These are phyloP conservation scores for Tamias sibiricus DNA, from an alignment of 2,113 vertebrate species.

Conservation along the genomic window DNA sequence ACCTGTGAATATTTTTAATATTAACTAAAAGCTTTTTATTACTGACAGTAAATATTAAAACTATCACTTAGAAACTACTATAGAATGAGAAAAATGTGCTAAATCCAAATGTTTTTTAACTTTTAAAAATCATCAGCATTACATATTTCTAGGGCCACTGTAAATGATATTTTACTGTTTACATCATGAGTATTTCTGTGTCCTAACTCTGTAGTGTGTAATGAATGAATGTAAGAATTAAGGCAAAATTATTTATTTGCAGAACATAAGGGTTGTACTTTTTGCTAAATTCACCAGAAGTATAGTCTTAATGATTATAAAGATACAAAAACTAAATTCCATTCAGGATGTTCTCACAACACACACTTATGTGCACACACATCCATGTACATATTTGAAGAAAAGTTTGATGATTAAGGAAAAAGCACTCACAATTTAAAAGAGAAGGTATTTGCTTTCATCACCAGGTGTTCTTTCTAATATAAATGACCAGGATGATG, in stretches of 20 bases:
- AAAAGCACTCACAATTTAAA: constrained; percentile 85
- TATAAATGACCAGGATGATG: constrained; percentile 97
- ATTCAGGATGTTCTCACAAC: constrained; percentile 76
- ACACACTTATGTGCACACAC: neutral
- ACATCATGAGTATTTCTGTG: constrained; percentile 70
- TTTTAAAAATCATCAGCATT: constrained; percentile 56
- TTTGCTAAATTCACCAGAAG: constrained; percentile 78
- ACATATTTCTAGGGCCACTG: constrained; percentile 67
- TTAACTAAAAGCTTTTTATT: constrained; percentile 54
- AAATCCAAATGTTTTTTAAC: constrained; percentile 52
- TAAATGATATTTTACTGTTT: constrained; percentile 80
- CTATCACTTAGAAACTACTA: constrained; percentile 46
- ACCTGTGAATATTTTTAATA: constrained; percentile 50
- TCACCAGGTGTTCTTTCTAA: constrained; percentile 95
- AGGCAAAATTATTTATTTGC: constrained; percentile 82
- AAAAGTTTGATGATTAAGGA: constrained; percentile 86
- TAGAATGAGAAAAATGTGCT: constrained; percentile 52
- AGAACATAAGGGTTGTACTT: constrained; percentile 76
- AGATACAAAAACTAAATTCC: constrained; percentile 84
- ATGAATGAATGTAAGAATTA: constrained; percentile 82
- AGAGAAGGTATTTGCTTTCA: constrained; percentile 91
- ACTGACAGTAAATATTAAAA: constrained; percentile 34
- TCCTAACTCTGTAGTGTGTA: constrained; percentile 75
- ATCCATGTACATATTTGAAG: constrained; percentile 84
- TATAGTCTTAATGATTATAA: constrained; percentile 82